Evolutionary conservation across 2,113 vertebrate genomes (phyloP).

Genomic region (Gymnogyps californianus): DNA sequence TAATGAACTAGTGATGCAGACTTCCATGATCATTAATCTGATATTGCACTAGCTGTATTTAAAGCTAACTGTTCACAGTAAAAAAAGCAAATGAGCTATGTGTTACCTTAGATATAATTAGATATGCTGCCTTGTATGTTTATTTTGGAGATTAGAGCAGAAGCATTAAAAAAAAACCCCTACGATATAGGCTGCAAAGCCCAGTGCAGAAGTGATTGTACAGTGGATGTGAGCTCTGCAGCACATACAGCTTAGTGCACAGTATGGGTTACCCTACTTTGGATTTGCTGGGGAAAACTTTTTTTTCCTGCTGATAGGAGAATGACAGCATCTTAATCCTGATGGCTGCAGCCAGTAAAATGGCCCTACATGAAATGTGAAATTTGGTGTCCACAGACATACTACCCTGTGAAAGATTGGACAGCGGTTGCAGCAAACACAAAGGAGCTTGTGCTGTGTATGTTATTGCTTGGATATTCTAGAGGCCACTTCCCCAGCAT

Average conservation of each 20-base stretch:
- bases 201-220: neutral
- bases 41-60: neutral
- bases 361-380: neutral
- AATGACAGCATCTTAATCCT: neutral
- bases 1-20: neutral
- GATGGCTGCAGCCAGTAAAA: neutral
- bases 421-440: too few relatives aligned
- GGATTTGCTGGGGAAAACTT: neutral
- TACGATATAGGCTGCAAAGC: neutral
- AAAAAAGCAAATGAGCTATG: neutral
- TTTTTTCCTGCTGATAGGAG: neutral
- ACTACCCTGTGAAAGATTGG: too few relatives aligned
- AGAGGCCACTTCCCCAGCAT: too few relatives aligned
- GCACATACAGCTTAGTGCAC: neutral
- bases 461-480: too few relatives aligned
- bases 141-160: neutral
- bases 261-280: neutral
- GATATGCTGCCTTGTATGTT: neutral
- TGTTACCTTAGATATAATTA: neutral
- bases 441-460: too few relatives aligned
- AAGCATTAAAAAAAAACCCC: neutral
- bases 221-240: neutral
- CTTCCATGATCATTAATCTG: neutral
- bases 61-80: neutral
- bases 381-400: neutral